These are phyloP conservation scores for Acleris emargana DNA, from an alignment of 2,888 invertebrate genomes.

Conservation along the genomic window DNA sequence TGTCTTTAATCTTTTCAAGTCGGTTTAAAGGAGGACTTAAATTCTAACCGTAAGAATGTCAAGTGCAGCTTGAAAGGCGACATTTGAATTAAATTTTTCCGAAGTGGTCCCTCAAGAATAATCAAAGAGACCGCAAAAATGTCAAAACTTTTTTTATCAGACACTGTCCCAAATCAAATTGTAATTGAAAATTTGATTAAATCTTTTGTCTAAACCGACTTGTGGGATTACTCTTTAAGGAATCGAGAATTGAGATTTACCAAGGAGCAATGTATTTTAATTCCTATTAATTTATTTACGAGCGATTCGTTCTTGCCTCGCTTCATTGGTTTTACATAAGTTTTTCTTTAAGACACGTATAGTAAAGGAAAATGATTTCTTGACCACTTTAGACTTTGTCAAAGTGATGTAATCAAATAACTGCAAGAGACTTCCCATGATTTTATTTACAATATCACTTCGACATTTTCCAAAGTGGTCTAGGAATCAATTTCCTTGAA, in stretches of 20 bases:
- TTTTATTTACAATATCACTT: too few species aligned
- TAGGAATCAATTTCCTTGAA: too few species aligned
- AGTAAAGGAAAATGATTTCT: too few species aligned
- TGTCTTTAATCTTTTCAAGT: too few species aligned
- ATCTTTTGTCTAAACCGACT: conserved; percentile 23
- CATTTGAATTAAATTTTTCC: conserved; percentile 27
- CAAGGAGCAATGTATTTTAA: not conserved
- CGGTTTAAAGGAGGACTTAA: not conserved
- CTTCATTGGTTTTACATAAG: not conserved
- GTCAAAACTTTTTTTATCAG: conserved; percentile 33
- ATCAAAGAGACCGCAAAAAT: conserved; percentile 25
- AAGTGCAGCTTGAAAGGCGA: conserved; percentile 25
- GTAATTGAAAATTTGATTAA: conserved; percentile 30
- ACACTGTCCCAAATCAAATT: conserved; percentile 24
- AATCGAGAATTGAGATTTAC: not conserved
- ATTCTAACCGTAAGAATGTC: conserved; percentile 16
- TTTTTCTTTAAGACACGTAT: too few species aligned
- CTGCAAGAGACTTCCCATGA: too few species aligned
- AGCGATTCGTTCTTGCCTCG: not conserved
- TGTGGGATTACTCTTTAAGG: not conserved
- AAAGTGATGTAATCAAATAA: too few species aligned
- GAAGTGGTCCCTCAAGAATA: conserved; percentile 31
- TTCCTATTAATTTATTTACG: not conserved
- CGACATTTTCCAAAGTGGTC: too few species aligned
- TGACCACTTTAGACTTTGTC: too few species aligned